Conservation (phyloP, 1,140 invertebrate species). For the Drosophila simulans region DNA sequence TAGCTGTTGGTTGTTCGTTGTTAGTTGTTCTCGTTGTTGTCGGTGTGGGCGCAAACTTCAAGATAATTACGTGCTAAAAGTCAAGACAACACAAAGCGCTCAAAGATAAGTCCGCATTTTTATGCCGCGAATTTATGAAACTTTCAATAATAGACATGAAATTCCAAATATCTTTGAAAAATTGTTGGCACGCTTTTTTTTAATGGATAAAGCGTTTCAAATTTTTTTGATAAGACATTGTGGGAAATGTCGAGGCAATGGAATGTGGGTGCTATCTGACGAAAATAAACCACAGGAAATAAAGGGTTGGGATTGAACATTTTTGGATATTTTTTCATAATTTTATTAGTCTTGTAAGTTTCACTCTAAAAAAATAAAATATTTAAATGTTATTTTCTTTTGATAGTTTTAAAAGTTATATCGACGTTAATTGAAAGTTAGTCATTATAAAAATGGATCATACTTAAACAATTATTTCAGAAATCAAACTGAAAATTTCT, state of each 20-base stretch:
- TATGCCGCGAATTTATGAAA: slow-evolving; percentile 40
- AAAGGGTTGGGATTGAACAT: too few species aligned
- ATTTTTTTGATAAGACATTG: neutral
- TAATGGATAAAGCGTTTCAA: neutral
- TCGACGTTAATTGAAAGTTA: too few species aligned
- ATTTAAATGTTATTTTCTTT: too few species aligned
- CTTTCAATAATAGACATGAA: slow-evolving; percentile 16
- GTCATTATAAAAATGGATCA: too few species aligned
- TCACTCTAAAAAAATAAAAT: too few species aligned
- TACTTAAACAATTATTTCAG: too few species aligned
- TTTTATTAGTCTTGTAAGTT: too few species aligned
- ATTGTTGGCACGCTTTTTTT: slow-evolving; percentile 6
- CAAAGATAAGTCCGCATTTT: slow-evolving; percentile 57
- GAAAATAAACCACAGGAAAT: too few species aligned
- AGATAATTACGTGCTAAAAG: slow-evolving; percentile 75
- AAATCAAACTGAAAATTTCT: too few species aligned
- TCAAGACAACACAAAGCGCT: slow-evolving; percentile 68
- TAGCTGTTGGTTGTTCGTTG: slow-evolving; percentile 12
- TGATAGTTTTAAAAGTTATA: too few species aligned
- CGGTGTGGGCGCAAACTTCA: slow-evolving; percentile 61
- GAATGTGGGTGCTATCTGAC: neutral
- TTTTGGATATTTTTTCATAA: too few species aligned
- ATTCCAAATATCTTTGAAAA: slow-evolving; percentile 14
- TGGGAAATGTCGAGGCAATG: slow-evolving; percentile 10
- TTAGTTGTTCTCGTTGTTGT: slow-evolving; percentile 32